Base-by-base conservation (phyloP, 1,140 invertebrate genomes). In the Hylaeus anthracinus region DNA sequence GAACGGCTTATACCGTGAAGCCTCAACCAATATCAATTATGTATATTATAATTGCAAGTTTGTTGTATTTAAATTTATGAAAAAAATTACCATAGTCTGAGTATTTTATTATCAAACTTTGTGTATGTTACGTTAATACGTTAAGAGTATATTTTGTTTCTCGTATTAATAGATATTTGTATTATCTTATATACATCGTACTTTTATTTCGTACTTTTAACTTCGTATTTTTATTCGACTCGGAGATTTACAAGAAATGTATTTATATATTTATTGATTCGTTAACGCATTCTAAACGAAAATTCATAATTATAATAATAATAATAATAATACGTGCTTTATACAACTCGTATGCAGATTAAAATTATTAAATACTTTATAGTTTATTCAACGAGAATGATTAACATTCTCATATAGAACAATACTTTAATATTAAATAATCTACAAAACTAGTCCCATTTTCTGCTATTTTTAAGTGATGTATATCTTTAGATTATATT, bases 361-460 rank as follows among this genome's bases (percentile, higher is more conserved):
- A 67, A 60, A 67, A 67, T 48, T 65, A 58, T 58, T 65, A 72
- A 70, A 63, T 63, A 63, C 71, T 72, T 72, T 72, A 79, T 79
- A 79, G 70, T 74, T 66, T n/a, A 75, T 80, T 41, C 48, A 53
- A 76, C 55, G 72, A 76, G 66, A 58, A 82, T 78, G 5, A 63
- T 63, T 78, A 81, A 71, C 66, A 82, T 79, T 78, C 74, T 70
- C 76, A 56, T 55, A 75, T 70, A 70, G 53, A 72, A 69, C n/a
- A 70, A 70, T 70, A 58, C 55, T 73, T 51, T 58, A 70, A 69
- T 74, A 75, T 61, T 69, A 76, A 53, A 67, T 81, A 77, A 58
- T 43, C 70, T 65, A 77, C 26, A 78, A 69, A 76, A 48, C 43
- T 77, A 76, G 72, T 81, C 56, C 73, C 73, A 66, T 76, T 66